A percentile compares a stretch with the other conserved stretches of the same genome.
Conservation (phyloP, 2,113 vertebrate genomes). For the Poecilia latipinna region DNA sequence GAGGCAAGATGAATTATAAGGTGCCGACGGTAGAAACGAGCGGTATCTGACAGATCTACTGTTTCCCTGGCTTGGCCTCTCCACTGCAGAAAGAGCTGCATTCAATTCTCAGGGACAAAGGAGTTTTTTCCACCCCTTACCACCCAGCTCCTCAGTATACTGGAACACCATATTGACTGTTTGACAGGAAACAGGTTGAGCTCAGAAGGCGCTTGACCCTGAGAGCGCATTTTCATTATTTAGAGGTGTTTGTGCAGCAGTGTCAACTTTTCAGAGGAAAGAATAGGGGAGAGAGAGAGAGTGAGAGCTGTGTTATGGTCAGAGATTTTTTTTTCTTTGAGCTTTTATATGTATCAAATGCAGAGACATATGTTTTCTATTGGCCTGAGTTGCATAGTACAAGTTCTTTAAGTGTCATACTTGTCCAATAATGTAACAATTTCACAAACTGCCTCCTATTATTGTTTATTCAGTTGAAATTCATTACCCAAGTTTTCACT, state of each 20-base stretch:
- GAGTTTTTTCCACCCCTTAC: neutral
- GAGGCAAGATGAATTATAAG: constrained; percentile 50
- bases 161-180: constrained; percentile 40
- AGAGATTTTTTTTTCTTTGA: constrained; percentile 18
- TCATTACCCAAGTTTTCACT: too few species aligned
- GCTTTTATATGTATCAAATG: neutral
- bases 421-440: too few species aligned
- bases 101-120: constrained; percentile 40
- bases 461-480: too few species aligned
- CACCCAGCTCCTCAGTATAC: neutral
- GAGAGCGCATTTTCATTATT: constrained; percentile 55
- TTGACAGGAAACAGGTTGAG: constrained; percentile 36
- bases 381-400: constrained; percentile 9
- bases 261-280: constrained; percentile 39
- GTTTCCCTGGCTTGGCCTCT: constrained; percentile 21
- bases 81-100: constrained; percentile 23
- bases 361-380: constrained; percentile 1
- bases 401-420: constrained; percentile 3
- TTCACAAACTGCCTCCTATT: too few species aligned
- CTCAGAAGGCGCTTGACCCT: constrained; percentile 56
- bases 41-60: constrained; percentile 35
- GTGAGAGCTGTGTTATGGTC: constrained; percentile 3
- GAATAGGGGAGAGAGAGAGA: constrained; percentile 9
- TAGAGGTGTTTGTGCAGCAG: constrained; percentile 32
- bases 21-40: constrained; percentile 17